A percentile compares a stretch with the other conserved stretches of the same genome.
Conservation (phyloP, 2,888 invertebrate genomes). For the Argyresthia albistria region DNA sequence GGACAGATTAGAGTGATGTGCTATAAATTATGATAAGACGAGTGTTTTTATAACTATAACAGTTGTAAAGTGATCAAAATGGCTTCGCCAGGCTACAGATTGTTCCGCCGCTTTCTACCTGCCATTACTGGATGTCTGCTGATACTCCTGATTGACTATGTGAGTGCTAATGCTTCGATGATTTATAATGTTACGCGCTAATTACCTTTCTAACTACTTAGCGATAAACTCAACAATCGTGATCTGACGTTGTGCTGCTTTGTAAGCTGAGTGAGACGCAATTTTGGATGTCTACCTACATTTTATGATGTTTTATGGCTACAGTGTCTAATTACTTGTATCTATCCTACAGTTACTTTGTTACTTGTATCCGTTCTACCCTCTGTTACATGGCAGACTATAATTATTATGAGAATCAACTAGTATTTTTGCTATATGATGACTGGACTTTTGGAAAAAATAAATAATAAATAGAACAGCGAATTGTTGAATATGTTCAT, state of each 20-base stretch:
- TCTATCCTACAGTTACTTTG: too few species aligned
- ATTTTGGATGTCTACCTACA: conserved; percentile 15
- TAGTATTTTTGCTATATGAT: too few species aligned
- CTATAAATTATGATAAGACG: conserved; percentile 45
- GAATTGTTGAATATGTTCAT: too few species aligned
- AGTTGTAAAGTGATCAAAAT: conserved; percentile 36
- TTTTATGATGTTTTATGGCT: conserved; percentile 8
- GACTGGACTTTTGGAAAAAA: too few species aligned
- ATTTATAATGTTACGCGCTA: conserved; percentile 30
- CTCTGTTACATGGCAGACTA: too few species aligned
- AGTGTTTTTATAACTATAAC: conserved; percentile 20
- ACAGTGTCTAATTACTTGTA: too few species aligned
- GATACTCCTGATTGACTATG: conserved; percentile 39
- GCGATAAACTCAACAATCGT: not conserved
- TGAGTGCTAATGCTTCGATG: conserved; percentile 27
- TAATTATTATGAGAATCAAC: too few species aligned
- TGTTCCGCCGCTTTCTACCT: conserved; percentile 34
- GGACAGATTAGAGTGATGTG: conserved; percentile 1
- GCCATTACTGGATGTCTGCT: conserved; percentile 40
- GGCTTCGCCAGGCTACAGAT: conserved; percentile 30
- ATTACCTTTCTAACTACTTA: conserved; percentile 14
- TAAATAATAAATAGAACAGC: too few species aligned
- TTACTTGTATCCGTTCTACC: too few species aligned
- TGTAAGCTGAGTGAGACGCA: not conserved
- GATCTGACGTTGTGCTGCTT: not conserved